A percentile compares a stretch with the other conserved stretches of the same genome.
phyloP scores from a whole-genome alignment of 2,113 vertebrate species.

The Balaeniceps rex region DNA sequence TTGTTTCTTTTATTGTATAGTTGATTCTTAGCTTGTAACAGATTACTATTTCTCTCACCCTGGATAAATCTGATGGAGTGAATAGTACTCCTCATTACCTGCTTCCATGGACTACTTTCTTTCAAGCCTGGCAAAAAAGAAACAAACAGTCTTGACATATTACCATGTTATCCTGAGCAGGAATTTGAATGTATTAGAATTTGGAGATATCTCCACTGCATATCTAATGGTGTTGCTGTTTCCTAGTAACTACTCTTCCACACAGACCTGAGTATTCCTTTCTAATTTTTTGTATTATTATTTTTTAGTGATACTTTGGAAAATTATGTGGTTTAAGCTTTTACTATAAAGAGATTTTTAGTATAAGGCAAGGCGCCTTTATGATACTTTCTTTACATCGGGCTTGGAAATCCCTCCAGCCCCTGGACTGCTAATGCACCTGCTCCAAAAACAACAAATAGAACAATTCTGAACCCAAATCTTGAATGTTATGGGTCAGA shows the following conservation, averaged over 20 bases:
- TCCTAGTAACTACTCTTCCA: not conserved
- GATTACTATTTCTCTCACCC: not conserved
- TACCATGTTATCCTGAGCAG: not conserved
- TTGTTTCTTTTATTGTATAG: not conserved
- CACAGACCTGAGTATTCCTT: not conserved
- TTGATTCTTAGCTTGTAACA: not conserved
- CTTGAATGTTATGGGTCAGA: not conserved
- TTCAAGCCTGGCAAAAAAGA: not conserved
- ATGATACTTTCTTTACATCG: not conserved
- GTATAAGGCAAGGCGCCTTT: accelerated
- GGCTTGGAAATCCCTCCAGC: not conserved
- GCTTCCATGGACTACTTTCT: not conserved
- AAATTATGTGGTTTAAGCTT: not conserved
- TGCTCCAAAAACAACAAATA: not conserved
- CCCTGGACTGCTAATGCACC: not conserved
- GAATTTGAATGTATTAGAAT: not conserved
- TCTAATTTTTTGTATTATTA: not conserved
- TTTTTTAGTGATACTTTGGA: not conserved
- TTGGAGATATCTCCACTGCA: not conserved
- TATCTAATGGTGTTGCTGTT: not conserved
- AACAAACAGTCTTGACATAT: not conserved
- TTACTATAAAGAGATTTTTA: not conserved
- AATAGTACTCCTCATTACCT: not conserved
- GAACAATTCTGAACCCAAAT: not conserved
- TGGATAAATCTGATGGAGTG: not conserved